Base-by-base conservation (phyloP, 1,140 invertebrate genomes). In the Ips typographus region DNA sequence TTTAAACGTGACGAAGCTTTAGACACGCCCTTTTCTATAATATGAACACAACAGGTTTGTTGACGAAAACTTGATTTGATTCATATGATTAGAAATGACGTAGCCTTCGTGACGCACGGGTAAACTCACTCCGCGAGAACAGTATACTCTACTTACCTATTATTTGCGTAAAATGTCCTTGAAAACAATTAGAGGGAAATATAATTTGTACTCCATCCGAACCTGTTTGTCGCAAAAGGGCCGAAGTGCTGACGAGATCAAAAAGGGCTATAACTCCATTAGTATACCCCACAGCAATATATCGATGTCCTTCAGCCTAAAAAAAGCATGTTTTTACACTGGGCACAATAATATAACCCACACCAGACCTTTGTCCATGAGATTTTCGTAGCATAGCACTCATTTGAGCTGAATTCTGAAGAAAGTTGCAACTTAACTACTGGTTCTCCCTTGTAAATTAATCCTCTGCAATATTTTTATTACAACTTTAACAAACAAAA, bases 321-420 rank as follows among this genome's bases (percentile, higher is more conserved):
- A 71, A 65, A 60, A 58, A 57, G 37, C 36, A 59, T 59, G 8
- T 1, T 37, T 55, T 0, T 22, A 22, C 22, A 22, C 22, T 22
- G 22, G 22, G 22, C 22, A 22, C 22, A 22, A 22, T 22, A 22
- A 22, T 22, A 22, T 22, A 22, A 22, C 22, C 22, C 22, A 22
- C 22, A 22, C 22, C 22, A 22, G 74, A 80, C 80, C 72, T 78
- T 79, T 56, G 72, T 75, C 80, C 80, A 81, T n/a, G 75, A 80
- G 49, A 80, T 70, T 73, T 69, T 78, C 7, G 71, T 77, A 5
- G 77, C 65, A 72, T 76, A 77, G 69, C 68, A 74, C 22, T 69
- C 22, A 40, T 55, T 65, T 49, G 73, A 58, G 55, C 61, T 70
- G 1, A 59, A 70, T 53, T 53, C 56, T 2, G 41, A 36, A 4